Conservation (phyloP, 2,888 invertebrate species). For the Parnassius apollo region DNA sequence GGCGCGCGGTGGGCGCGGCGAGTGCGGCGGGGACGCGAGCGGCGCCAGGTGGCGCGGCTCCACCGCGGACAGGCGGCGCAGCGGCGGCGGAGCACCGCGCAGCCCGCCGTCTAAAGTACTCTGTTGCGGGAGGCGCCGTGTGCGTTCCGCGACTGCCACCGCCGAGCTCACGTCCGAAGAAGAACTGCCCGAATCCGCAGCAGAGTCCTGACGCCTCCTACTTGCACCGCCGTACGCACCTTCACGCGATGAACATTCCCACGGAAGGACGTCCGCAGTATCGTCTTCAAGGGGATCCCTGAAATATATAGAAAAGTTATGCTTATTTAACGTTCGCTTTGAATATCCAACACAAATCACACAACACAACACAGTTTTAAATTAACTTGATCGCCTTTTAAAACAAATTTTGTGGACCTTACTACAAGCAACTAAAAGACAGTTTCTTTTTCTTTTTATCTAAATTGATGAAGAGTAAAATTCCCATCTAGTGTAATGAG, state of each 20-base stretch:
- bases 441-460: too few species aligned
- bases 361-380: too few species aligned
- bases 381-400: too few species aligned
- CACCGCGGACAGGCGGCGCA: slow-evolving; percentile 71
- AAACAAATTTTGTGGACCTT: too few species aligned
- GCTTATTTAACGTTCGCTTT: too few species aligned
- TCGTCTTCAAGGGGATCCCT: slow-evolving; percentile 69
- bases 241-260: slow-evolving; percentile 60
- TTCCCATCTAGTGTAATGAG: too few species aligned
- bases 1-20: slow-evolving; percentile 62
- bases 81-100: slow-evolving; percentile 72
- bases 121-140: slow-evolving; percentile 84
- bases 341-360: too few species aligned
- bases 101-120: slow-evolving; percentile 85
- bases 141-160: slow-evolving; percentile 75
- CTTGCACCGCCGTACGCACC: slow-evolving; percentile 53
- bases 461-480: too few species aligned
- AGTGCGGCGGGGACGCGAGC: slow-evolving; percentile 68
- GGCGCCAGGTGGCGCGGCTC: slow-evolving; percentile 82
- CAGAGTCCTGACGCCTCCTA: slow-evolving; percentile 83
- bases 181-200: slow-evolving; percentile 86
- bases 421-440: too few species aligned
- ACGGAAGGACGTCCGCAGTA: slow-evolving; percentile 61
- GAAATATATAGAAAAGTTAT: slow-evolving; percentile 22
- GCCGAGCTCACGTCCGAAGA: slow-evolving; percentile 86